These are phyloP conservation scores for Agraylea sexmaculata DNA, from an alignment of 1,140 invertebrate species.

Conservation along the genomic window DNA sequence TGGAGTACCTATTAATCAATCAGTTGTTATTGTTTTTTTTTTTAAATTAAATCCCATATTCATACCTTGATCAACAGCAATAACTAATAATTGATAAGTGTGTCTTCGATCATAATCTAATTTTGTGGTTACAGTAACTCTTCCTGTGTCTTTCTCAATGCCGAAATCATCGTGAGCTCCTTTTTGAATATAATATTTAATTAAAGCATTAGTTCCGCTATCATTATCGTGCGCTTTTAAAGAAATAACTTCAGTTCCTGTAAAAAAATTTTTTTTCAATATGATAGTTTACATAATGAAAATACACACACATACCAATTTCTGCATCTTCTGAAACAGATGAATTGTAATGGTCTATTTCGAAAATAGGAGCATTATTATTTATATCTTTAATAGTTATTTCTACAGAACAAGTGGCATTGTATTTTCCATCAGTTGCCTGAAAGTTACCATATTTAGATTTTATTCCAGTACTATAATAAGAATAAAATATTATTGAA, in stretches of 20 bases:
- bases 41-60: not conserved
- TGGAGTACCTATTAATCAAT: slow-evolving; percentile 47
- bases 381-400: slow-evolving; percentile 76
- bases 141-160: slow-evolving; percentile 62
- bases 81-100: slow-evolving; percentile 65
- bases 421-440: slow-evolving; percentile 65
- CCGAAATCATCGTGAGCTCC: slow-evolving; percentile 76
- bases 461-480: slow-evolving; percentile 1
- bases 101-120: slow-evolving; percentile 74
- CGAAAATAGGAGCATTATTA: slow-evolving; percentile 72
- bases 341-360: slow-evolving; percentile 57
- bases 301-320: slow-evolving; percentile 40
- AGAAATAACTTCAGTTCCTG: slow-evolving; percentile 57
- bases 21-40: not conserved
- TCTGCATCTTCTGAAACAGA: slow-evolving; percentile 63
- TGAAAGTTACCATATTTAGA: slow-evolving; percentile 27
- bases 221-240: slow-evolving; percentile 70
- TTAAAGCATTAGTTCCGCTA: slow-evolving; percentile 67
- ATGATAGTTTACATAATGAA: not conserved
- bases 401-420: slow-evolving; percentile 56
- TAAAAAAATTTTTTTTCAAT: slow-evolving; percentile 6
- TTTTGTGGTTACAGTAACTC: slow-evolving; percentile 61
- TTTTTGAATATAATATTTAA: slow-evolving; percentile 68
- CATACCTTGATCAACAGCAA: slow-evolving; percentile 67
- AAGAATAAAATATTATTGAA: slow-evolving; percentile 3